Conservation (phyloP, 2,797 vertebrate species). For the Ficedula albicollis region DNA sequence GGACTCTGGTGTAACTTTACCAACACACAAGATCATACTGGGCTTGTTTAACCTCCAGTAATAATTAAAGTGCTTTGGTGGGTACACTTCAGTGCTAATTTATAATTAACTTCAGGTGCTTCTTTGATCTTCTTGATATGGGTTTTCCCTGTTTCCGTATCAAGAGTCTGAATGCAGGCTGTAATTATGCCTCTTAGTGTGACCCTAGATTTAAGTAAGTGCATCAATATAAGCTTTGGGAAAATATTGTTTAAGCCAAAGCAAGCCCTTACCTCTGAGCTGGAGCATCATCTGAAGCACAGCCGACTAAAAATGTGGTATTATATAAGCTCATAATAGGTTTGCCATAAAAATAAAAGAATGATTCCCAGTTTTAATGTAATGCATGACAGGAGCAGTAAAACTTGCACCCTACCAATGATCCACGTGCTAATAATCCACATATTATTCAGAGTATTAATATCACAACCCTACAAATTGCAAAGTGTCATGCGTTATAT, state of each 20-base stretch:
- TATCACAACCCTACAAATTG: not conserved
- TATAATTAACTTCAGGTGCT: conserved; percentile 65
- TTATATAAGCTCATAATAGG: not conserved
- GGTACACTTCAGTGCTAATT: conserved; percentile 46
- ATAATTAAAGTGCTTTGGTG: conserved; percentile 27
- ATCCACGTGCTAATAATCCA: not conserved
- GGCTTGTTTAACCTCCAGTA: not conserved
- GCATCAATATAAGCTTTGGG: conserved; percentile 34
- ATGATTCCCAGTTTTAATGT: not conserved
- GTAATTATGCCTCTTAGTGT: conserved; percentile 54
- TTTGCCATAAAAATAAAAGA: not conserved
- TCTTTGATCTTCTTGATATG: conserved; percentile 57
- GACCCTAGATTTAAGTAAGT: conserved; percentile 20
- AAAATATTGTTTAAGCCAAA: conserved; percentile 19
- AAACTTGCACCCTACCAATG: not conserved
- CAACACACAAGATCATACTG: not conserved
- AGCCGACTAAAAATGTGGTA: not conserved
- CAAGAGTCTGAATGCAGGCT: conserved; percentile 25
- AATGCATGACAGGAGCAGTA: not conserved
- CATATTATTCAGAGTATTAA: not conserved
- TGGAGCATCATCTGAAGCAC: not conserved
- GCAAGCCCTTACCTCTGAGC: not conserved
- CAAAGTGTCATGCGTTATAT: not conserved
- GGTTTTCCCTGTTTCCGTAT: conserved; percentile 49
- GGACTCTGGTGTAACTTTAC: not conserved